Conservation (phyloP, 2,797 vertebrate genomes). For the Amblyraja radiata region DNA sequence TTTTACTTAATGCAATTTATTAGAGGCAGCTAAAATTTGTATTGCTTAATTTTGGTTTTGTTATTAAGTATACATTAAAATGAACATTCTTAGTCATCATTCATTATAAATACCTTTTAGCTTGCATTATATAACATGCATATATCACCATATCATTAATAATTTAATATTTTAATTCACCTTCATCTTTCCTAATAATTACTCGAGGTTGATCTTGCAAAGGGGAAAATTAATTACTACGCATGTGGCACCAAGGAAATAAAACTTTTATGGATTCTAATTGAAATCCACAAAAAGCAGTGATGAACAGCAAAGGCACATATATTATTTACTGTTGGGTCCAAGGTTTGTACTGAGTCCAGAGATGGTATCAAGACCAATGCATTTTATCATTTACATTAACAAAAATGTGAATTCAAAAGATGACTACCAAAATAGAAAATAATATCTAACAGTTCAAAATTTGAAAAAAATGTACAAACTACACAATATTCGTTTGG, state of each 20-base stretch:
- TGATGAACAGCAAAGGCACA: background rate
- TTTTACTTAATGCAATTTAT: background rate
- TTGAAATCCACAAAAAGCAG: background rate
- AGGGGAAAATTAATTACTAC: too few species aligned
- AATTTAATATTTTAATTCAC: background rate
- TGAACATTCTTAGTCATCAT: background rate
- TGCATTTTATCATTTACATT: background rate
- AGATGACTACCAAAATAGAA: background rate
- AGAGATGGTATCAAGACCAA: background rate
- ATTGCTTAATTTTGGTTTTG: too few species aligned
- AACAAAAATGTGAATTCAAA: background rate
- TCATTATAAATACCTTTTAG: background rate
- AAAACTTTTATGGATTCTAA: too few species aligned
- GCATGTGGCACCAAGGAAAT: too few species aligned
- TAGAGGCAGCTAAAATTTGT: background rate
- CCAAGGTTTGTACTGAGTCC: background rate
- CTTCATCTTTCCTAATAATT: background rate
- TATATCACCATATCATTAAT: too few species aligned
- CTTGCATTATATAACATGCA: slow-evolving; percentile 33
- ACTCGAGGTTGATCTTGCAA: background rate
- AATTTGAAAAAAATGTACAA: background rate
- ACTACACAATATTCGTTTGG: too few species aligned
- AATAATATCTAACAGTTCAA: background rate
- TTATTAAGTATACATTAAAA: background rate
- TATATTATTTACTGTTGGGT: background rate